Evolutionary conservation across 2,113 vertebrate genomes (phyloP), one percentile per base, ranked within the genome.

Genomic region (Urocynchramus pylzowi): DNA sequence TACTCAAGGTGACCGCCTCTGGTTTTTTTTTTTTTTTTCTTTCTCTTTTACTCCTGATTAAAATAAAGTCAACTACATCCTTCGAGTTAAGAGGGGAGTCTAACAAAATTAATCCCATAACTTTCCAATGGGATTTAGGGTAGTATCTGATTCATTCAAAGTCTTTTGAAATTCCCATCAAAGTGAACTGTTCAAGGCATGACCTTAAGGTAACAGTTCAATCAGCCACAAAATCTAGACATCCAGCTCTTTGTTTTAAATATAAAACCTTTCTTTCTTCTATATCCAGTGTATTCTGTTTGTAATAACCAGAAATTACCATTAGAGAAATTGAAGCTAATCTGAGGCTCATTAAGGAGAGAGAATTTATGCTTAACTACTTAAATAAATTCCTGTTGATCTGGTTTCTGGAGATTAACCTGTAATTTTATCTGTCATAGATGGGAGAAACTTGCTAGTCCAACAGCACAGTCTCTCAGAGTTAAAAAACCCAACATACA

Each of bases 371-470:
- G 52, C 70, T 76, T 87, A 92, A 95, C 90, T 83, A 93, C 96
- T 87, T 70, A 89, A 95, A 96, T 44, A 87, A 90, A 96, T 96
- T 96, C 95, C 97, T 81, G 97, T 95, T 88, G 89, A 95, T 96
- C 97, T 97, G 93, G 97, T 98, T 98, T 96, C 84, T 57, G 91
- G 87, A 96, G 96, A 97, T 97, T 96, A 97, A 86, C 84, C 68
- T 97, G 91, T 92, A 96, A 97, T 94, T 98, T 97, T 97, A 97
- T 97, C 95, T 96, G 91, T 90, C 59, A 83, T 49, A 97, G 95
- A 91, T 94, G 95, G 81, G 89, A 97, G 88, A 93, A 97, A 87
- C 89, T 97, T 95, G 87, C 54, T 80, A 90, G 84, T 74, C 70
- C 92, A 90, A 95, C 68, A 96, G 95, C 61, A 65, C 35, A 84